Conservation (phyloP, 2,797 vertebrate genomes). For the Bovichtus diacanthus region DNA sequence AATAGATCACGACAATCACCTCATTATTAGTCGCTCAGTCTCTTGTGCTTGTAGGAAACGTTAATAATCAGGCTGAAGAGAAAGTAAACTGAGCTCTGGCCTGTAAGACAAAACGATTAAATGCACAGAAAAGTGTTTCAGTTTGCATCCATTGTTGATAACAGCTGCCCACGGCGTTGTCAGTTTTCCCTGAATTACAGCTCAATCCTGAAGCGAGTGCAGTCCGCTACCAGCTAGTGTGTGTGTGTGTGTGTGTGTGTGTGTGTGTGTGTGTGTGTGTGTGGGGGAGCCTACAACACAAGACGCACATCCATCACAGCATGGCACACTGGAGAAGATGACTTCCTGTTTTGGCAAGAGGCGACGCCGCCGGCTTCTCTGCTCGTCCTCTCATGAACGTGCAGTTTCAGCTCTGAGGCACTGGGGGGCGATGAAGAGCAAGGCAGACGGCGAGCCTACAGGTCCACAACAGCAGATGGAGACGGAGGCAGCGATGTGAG, state of each 20-base stretch:
- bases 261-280: slow-evolving; percentile 19
- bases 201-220: slow-evolving; percentile 53
- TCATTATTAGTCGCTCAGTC: slow-evolving; percentile 5
- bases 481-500: slow-evolving; percentile 14
- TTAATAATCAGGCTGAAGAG: slow-evolving; percentile 17
- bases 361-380: slow-evolving; percentile 19
- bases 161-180: slow-evolving; percentile 49
- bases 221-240: slow-evolving; percentile 39
- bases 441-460: slow-evolving; percentile 29
- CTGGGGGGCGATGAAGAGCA: slow-evolving; percentile 65
- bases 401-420: slow-evolving; percentile 69
- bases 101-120: slow-evolving; percentile 17
- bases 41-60: slow-evolving; percentile 38
- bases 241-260: slow-evolving; percentile 4
- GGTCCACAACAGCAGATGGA: slow-evolving; percentile 44
- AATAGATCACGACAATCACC: not conserved
- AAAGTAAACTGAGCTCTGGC: slow-evolving; percentile 41
- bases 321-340: slow-evolving; percentile 62
- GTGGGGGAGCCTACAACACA: slow-evolving; percentile 25
- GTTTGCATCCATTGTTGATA: slow-evolving; percentile 54
- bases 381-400: slow-evolving; percentile 38
- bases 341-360: slow-evolving; percentile 66
- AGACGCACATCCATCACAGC: slow-evolving; percentile 37
- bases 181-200: slow-evolving; percentile 76
- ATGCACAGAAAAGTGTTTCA: slow-evolving; percentile 26